phyloP scores from a whole-genome alignment of 1,140 invertebrate genomes.

The Dinoponera quadriceps region DNA sequence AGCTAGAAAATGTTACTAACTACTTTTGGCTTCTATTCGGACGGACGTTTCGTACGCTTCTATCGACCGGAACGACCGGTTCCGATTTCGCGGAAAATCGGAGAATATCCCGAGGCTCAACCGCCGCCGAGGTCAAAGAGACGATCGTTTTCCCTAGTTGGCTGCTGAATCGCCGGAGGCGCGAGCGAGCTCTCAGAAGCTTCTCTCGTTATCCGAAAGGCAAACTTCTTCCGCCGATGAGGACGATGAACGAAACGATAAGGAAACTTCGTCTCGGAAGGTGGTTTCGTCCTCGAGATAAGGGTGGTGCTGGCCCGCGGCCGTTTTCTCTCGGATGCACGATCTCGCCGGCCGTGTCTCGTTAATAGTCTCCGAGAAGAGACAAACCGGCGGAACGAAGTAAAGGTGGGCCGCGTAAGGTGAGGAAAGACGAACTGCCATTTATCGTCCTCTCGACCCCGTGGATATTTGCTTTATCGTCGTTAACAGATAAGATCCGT shows the following conservation, averaged over 20 bases:
- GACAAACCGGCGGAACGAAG: constrained; percentile 32
- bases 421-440: constrained; percentile 39
- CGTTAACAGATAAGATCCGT: too few relatives aligned
- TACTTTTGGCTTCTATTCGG: too few relatives aligned
- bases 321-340: constrained; percentile 30
- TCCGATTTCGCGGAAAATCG: not conserved
- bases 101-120: not conserved
- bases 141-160: constrained; percentile 64
- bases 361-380: constrained; percentile 62
- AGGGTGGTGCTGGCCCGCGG: constrained; percentile 25
- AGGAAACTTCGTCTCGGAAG: constrained; percentile 64
- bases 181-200: constrained; percentile 56
- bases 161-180: constrained; percentile 35
- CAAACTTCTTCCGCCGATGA: constrained; percentile 70
- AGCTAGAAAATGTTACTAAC: too few relatives aligned
- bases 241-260: constrained; percentile 72
- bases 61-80: not conserved
- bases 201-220: constrained; percentile 72
- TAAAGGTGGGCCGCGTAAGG: constrained; percentile 34
- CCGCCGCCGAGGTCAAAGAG: constrained; percentile 7
- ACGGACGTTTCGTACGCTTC: too few relatives aligned
- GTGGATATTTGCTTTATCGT: too few relatives aligned
- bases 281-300: constrained; percentile 54
- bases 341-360: constrained; percentile 58
- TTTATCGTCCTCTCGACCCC: constrained; percentile 50